Conservation (phyloP, 2,797 vertebrate genomes). For the Gadopsis marmoratus region DNA sequence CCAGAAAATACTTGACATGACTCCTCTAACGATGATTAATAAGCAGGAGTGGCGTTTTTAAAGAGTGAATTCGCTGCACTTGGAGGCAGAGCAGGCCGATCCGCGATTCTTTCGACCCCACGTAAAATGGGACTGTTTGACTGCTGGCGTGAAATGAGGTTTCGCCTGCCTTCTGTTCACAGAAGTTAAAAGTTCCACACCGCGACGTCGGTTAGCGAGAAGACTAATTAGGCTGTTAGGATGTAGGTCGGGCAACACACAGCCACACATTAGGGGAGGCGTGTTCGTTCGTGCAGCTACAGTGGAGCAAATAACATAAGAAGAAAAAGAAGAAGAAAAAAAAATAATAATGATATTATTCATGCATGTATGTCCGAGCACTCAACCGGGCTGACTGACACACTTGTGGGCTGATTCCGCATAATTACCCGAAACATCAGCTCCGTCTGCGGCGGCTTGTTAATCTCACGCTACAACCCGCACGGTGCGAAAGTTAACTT, state of each 20-base stretch:
- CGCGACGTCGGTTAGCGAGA: background rate
- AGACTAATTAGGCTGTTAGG: background rate
- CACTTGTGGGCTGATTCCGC: background rate
- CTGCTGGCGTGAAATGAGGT: background rate
- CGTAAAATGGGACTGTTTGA: background rate
- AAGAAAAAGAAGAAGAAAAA: no score
- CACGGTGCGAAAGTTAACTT: no score
- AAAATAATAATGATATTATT: no score
- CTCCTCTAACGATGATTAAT: slow-evolving; percentile 35
- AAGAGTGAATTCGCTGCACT: background rate
- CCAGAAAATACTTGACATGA: slow-evolving; percentile 26
- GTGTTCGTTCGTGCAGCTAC: background rate
- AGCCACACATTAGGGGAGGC: background rate
- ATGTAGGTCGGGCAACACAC: background rate
- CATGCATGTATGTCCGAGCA: background rate
- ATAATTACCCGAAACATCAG: no score
- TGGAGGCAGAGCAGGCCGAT: background rate
- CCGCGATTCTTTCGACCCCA: background rate
- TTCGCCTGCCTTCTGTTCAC: background rate
- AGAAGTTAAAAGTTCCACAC: background rate
- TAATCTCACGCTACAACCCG: no score
- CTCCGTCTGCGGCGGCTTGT: no score
- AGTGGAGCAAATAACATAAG: background rate
- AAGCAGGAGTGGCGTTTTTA: background rate
- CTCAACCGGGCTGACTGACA: background rate